Base-by-base conservation (phyloP, 2,797 vertebrate genomes). In the Streptopelia turtur region DNA sequence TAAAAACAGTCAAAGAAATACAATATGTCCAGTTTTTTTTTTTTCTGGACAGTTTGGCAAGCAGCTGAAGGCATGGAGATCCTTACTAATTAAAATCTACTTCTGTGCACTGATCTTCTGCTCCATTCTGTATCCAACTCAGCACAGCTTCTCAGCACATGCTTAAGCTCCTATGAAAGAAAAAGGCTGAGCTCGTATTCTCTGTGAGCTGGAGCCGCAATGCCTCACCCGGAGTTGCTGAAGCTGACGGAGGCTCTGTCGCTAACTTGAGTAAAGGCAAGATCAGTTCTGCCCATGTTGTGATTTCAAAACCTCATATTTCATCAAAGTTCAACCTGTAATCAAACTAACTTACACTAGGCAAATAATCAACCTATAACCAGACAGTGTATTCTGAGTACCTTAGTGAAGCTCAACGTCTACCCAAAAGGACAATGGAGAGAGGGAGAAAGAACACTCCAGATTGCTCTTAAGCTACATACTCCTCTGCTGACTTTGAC, bases 1-100 rank as follows among this genome's bases (percentile, higher is more conserved):
- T 39, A 76, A 86, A 94, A 83, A 70, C 20, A 87, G n/a, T 31
- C 45, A 37, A 47, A 87, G 59, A 91, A 93, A 80, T 35, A 83
- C 10, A 79, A 35, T 41, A 49, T 65, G 25, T 74, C 39, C 33
- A 39, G 63, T n/a, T 30, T 7, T 5, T 27, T 90, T 27, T 90
- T 57, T 71, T 90, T 56, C 77, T 79, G 45, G 35, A 90, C 35
- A 77, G 61, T 77, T 1, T 85, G 60, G 78, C 74, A 92, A 82
- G 50, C 31, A 94, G n/a, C 56, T 78, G 72, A 85, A 90, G 59
- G 35, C 41, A 70, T 57, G 15, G 37, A 84, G 15, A 60, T 22
- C 22, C n/a, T 70, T 75, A 56, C 16, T 53, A 65, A 82, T 21
- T 59, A 55, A 91, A 76, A 11, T 31, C 53, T 35, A 13, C 13